A percentile compares a stretch with the other conserved stretches of the same genome.
These are phyloP conservation scores for Amazonetta brasiliensis DNA, from an alignment of 2,797 vertebrate species.

Conservation along the genomic window DNA sequence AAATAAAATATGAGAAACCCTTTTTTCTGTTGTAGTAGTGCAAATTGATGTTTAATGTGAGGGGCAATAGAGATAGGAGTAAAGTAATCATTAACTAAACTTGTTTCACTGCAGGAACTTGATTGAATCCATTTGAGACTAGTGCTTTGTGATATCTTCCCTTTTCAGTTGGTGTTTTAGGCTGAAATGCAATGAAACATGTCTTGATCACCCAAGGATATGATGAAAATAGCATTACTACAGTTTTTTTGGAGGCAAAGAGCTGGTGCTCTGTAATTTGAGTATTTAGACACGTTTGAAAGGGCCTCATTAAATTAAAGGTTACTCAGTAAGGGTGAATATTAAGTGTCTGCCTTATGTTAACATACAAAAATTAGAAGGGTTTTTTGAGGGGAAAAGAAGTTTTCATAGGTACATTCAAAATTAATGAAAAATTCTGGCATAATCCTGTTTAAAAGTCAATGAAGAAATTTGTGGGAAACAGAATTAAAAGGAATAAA, in stretches of 20 bases:
- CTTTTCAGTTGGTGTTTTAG: not conserved
- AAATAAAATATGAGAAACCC: not conserved
- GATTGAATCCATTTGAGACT: constrained; percentile 19
- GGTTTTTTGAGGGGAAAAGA: too few relatives aligned
- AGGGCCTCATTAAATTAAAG: not conserved
- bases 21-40: not conserved
- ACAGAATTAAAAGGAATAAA: not conserved
- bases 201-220: not conserved
- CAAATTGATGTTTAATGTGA: not conserved
- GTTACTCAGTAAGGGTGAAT: not conserved
- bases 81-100: constrained; percentile 25
- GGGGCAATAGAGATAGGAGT: not conserved
- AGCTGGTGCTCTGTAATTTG: not conserved
- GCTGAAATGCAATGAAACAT: not conserved
- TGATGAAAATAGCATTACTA: not conserved
- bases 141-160: not conserved
- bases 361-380: not conserved
- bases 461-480: not conserved
- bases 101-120: constrained; percentile 19
- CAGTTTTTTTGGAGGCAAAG: not conserved
- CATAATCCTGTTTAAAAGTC: not conserved
- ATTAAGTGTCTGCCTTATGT: not conserved
- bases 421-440: not conserved
- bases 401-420: not conserved
- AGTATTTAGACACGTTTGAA: not conserved